Percentiles rank a stretch among this genome's conserved stretches.
Conservation (phyloP, 1,140 invertebrate genomes). For the Pogonognathellus flavescens region DNA sequence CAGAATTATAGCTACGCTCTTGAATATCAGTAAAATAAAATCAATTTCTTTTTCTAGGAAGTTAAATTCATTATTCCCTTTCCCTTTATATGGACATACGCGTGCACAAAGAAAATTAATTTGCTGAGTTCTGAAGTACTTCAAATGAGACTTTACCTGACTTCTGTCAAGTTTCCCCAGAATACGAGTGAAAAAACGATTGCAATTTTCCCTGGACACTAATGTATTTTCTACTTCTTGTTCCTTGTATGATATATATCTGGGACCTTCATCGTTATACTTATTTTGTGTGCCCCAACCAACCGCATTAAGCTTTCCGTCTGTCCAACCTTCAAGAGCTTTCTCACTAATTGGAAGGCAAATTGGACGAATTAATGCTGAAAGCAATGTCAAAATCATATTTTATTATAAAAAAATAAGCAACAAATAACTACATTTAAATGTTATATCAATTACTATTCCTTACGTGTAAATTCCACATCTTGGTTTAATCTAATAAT, state of each 20-base stretch:
- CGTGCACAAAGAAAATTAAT: too few species aligned
- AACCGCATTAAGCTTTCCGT: slow-evolving; percentile 38
- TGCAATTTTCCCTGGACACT: slow-evolving; percentile 50
- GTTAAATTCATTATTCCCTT: too few species aligned
- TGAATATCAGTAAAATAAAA: too few species aligned
- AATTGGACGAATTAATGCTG: slow-evolving; percentile 34
- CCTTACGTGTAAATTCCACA: slow-evolving; percentile 46
- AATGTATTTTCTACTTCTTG: slow-evolving; percentile 49
- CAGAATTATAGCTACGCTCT: too few species aligned
- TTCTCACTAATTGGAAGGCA: slow-evolving; percentile 46
- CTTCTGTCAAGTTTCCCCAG: slow-evolving; percentile 51
- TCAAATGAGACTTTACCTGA: slow-evolving; percentile 43
- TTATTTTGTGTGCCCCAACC: slow-evolving; percentile 54
- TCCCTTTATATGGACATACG: too few species aligned
- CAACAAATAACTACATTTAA: too few species aligned
- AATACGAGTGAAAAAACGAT: slow-evolving; percentile 57
- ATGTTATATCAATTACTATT: too few species aligned
- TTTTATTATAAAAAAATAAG: too few species aligned
- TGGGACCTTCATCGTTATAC: slow-evolving; percentile 26
- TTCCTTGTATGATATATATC: neutral
- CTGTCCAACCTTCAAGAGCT: slow-evolving; percentile 6
- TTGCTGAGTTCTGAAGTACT: too few species aligned
- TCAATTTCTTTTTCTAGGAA: too few species aligned
- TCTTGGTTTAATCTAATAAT: slow-evolving; percentile 22
- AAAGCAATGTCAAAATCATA: too few species aligned